phyloP scores from a whole-genome alignment of 2,888 invertebrate genomes.

The Sabellastarte sp. region DNA sequence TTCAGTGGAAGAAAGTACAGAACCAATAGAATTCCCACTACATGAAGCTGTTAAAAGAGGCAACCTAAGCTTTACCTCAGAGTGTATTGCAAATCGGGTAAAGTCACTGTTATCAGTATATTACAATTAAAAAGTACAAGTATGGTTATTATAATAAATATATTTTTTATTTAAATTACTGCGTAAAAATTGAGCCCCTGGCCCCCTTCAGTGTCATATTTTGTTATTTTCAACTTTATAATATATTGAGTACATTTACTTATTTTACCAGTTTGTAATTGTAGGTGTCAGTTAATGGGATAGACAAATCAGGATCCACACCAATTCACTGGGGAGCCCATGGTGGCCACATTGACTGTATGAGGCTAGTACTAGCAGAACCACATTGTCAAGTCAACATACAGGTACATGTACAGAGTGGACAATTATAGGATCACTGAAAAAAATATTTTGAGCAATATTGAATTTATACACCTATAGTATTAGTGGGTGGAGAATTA shows the following conservation, averaged over 20 bases:
- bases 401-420: constrained; percentile 48
- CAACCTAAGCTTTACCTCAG: constrained; percentile 65
- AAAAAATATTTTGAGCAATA: no score
- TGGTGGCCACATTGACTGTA: constrained; percentile 66
- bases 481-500: no score
- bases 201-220: no score
- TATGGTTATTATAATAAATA: no score
- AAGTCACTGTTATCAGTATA: no score
- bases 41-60: constrained; percentile 71
- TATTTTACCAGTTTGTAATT: constrained; percentile 6
- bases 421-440: no score
- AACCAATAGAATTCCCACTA: constrained; percentile 66
- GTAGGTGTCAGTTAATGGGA: constrained; percentile 66
- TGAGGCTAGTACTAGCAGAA: constrained; percentile 62
- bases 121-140: no score
- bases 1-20: constrained; percentile 65
- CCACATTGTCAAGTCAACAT: constrained; percentile 61
- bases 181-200: no score
- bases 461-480: no score
- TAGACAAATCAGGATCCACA: constrained; percentile 69
- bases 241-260: neutral
- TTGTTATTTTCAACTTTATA: no score
- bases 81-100: constrained; percentile 67
- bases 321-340: constrained; percentile 70
- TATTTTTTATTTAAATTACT: no score